Evolutionary conservation across 2,797 vertebrate genomes (phyloP), one percentile per base, ranked within the genome.

Genomic region (Anabas testudineus): DNA sequence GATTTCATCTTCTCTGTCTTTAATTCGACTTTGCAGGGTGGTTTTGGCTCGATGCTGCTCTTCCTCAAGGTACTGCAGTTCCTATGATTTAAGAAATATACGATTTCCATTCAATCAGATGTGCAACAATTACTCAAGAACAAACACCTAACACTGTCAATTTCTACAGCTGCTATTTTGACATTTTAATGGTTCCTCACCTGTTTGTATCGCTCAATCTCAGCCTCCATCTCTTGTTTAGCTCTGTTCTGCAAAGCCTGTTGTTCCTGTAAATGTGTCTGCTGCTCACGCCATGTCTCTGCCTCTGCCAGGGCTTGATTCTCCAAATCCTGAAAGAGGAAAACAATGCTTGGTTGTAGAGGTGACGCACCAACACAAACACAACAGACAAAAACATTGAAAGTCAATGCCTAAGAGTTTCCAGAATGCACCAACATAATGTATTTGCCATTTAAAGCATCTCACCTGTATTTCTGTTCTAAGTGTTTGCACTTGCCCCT

Each of bases 1-100:
- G 80, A 99, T 99, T 90, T 99, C 98, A 59, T 99, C 98, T 76
- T 99, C 98, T 83, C 98, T 78, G 92, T 99, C 97, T 88, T 96
- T 95, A 84, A 99, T 94, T 77, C 97, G 95, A 89, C 94, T 96
- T 87, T 99, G 98, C 80, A 99, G 91, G 21, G 94, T 94, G 59
- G 86, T 94, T 91, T 98, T 98, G 28, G 95, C 94, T 70, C 95
- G 94, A 82, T 97, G 95, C 1, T 97, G 82, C 81, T 99, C 97
- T 47, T 99, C 98, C 80, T 99, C 96, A 0, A 94, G 73, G 47
- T 99, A 99, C 80, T 90, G 96, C 28, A 97, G 90, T 85, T 99
- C 98, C 98, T 99, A 51, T 8, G 60, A 85, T 80, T 67, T 21
- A 30, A 75, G 13, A 67, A 49, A 72, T 36, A 34, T n/a, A 22